A percentile compares a stretch with the other conserved stretches of the same genome.
Conservation (phyloP, 2,888 invertebrate species). For the Aspidapion aeneum region DNA sequence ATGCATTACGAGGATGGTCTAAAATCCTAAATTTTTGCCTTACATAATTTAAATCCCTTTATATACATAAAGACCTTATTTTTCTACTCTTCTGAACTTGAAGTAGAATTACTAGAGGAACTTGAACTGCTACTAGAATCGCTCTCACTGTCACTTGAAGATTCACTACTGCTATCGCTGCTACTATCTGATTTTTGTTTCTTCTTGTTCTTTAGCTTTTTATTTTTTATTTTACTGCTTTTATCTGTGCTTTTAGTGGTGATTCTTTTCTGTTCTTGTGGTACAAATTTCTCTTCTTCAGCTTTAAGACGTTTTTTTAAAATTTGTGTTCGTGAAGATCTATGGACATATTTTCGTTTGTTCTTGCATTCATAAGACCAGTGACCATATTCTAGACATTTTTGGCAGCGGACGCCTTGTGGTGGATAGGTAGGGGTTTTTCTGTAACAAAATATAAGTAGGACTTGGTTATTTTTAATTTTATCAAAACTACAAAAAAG, state of each 20-base stretch:
- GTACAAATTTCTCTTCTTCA: slow-evolving; percentile 34
- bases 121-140: slow-evolving; percentile 14
- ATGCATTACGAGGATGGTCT: too few relatives aligned
- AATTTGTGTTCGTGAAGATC: slow-evolving; percentile 78
- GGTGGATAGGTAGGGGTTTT: slow-evolving; percentile 62
- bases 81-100: slow-evolving; percentile 14
- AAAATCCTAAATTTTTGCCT: too few relatives aligned
- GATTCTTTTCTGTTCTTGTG: neutral
- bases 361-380: slow-evolving; percentile 94
- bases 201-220: slow-evolving; percentile 20
- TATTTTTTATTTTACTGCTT: too few relatives aligned
- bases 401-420: slow-evolving; percentile 82
- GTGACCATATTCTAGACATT: slow-evolving; percentile 88
- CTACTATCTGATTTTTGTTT: slow-evolving; percentile 20
- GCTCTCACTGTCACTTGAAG: slow-evolving; percentile 21
- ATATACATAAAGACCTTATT: too few relatives aligned
- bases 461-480: too few relatives aligned
- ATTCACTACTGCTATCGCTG: slow-evolving; percentile 24
- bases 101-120: slow-evolving; percentile 20
- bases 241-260: too few relatives aligned
- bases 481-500: too few relatives aligned
- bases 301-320: slow-evolving; percentile 65
- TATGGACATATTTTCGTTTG: slow-evolving; percentile 82
- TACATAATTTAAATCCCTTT: too few relatives aligned
- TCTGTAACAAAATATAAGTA: slow-evolving; percentile 45